Percentiles rank a stretch among this genome's conserved stretches.
Conservation (phyloP, 2,888 invertebrate genomes). For the Cheilosia pagana region DNA sequence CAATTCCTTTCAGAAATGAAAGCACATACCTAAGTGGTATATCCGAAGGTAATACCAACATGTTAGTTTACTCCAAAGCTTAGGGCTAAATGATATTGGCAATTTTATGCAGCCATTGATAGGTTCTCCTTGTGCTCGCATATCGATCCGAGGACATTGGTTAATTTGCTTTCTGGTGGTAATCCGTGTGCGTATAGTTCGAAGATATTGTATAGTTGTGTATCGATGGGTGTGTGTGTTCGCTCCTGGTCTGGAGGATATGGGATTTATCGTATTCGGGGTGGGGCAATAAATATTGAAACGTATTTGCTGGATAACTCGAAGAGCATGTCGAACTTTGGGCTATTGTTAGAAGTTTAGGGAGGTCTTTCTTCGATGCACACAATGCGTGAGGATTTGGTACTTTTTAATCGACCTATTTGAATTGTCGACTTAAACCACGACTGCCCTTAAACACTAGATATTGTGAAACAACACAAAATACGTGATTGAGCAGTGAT, state of each 20-base stretch:
- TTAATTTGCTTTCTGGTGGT: conserved; percentile 36
- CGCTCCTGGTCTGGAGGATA: conserved; percentile 6
- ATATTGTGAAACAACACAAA: no score
- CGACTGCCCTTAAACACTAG: no score
- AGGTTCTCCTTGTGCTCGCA: conserved; percentile 19
- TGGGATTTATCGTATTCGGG: conserved; percentile 41
- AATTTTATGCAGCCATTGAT: conserved; percentile 68
- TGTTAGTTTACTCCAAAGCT: conserved; percentile 46
- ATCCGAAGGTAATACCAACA: conserved; percentile 1
- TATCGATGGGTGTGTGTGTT: conserved; percentile 5
- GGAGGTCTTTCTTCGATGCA: background rate
- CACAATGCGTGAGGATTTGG: background rate
- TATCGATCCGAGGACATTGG: conserved; percentile 44
- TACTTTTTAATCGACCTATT: no score
- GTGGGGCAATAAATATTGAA: conserved; percentile 33
- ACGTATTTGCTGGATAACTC: conserved; percentile 20
- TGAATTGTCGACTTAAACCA: no score
- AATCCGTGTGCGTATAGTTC: conserved; percentile 42
- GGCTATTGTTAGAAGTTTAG: conserved; percentile 1
- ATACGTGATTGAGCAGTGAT: no score
- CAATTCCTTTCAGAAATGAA: conserved; percentile 37
- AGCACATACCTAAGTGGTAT: background rate
- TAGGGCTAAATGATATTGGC: conserved; percentile 59
- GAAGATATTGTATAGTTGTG: background rate
- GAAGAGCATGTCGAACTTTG: conserved; percentile 23